Percentiles rank a stretch among this genome's conserved stretches.
Evolutionary conservation across 2,888 invertebrate genomes (phyloP).

Genomic region (Andrena camellia): DNA sequence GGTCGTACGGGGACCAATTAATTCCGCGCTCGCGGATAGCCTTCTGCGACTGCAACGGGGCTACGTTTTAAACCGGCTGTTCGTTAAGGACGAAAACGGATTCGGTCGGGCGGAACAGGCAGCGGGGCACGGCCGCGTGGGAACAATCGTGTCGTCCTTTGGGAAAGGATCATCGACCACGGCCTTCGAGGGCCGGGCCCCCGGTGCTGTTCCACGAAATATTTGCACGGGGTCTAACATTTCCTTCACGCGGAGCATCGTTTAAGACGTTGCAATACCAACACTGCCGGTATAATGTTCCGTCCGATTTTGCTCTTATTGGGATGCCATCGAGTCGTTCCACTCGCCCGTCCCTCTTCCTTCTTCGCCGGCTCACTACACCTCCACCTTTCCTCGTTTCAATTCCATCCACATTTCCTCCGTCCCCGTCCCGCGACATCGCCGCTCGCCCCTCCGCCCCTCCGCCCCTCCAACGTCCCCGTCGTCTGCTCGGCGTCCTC

Average conservation of each 20-base stretch:
- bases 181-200: not conserved
- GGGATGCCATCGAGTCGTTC: slow-evolving; percentile 76
- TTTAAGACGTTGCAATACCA: slow-evolving; percentile 78
- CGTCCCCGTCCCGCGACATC: slow-evolving; percentile 42
- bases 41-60: not conserved
- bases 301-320: slow-evolving; percentile 76
- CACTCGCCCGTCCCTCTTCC: slow-evolving; percentile 46
- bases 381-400: slow-evolving; percentile 41
- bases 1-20: slow-evolving; percentile 45
- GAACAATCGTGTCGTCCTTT: not conserved
- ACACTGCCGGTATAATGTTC: slow-evolving; percentile 70
- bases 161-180: slow-evolving; percentile 23
- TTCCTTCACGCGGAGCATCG: slow-evolving; percentile 68
- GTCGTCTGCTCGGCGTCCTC: slow-evolving; percentile 16
- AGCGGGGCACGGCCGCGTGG: not conserved
- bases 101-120: not conserved
- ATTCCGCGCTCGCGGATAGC: slow-evolving; percentile 36
- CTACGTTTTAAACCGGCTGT: slow-evolving; percentile 18
- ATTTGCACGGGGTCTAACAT: slow-evolving; percentile 47
- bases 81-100: slow-evolving; percentile 18
- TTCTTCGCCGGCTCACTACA: slow-evolving; percentile 24
- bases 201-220: slow-evolving; percentile 24
- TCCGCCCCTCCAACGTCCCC: not conserved
- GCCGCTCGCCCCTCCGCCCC: slow-evolving; percentile 41
- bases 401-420: slow-evolving; percentile 54